Conservation (phyloP, 1,140 invertebrate species). For the Eriocheir sinensis region DNA sequence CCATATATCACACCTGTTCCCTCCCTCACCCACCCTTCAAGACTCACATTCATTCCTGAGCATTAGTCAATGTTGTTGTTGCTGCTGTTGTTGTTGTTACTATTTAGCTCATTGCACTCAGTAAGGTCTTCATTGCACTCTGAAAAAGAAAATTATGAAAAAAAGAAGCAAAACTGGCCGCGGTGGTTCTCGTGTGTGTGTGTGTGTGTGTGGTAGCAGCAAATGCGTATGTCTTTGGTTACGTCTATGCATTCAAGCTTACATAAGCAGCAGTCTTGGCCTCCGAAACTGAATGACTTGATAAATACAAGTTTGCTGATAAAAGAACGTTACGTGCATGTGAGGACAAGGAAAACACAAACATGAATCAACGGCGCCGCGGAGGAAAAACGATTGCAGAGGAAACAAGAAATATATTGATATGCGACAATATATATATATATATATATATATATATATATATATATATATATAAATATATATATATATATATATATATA, state of each 20-base stretch:
- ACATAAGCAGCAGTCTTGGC: background rate
- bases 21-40: background rate
- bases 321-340: background rate
- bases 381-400: slow-evolving; percentile 27
- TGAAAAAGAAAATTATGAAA: slow-evolving; percentile 47
- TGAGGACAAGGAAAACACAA: background rate
- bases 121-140: slow-evolving; percentile 67
- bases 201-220: slow-evolving; percentile 3
- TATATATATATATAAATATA: background rate
- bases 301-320: background rate
- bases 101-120: slow-evolving; percentile 75
- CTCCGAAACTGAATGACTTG: background rate
- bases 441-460: slow-evolving; percentile 17
- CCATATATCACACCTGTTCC: too few relatives aligned
- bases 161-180: background rate
- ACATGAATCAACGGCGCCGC: background rate
- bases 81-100: slow-evolving; percentile 75
- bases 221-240: background rate
- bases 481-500: too few relatives aligned
- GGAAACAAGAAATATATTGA: too few relatives aligned
- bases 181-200: background rate
- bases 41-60: slow-evolving; percentile 76
- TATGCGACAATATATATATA: background rate
- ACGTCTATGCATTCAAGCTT: background rate
- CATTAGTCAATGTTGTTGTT: slow-evolving; percentile 72